Base-by-base conservation (phyloP, 2,797 vertebrate genomes). In the Sardinella longiceps region DNA sequence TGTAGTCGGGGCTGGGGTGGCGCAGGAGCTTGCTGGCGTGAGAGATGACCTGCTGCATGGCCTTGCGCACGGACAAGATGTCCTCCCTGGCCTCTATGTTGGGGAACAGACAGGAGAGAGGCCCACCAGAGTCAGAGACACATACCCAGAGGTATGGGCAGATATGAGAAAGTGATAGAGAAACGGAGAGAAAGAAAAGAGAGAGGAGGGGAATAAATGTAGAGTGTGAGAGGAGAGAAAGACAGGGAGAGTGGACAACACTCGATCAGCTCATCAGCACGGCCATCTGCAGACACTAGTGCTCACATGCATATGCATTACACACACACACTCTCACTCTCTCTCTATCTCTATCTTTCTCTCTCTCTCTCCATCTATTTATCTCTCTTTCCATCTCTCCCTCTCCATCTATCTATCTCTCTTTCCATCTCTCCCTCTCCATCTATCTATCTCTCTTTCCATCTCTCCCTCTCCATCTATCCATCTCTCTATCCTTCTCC, bases 21-120 rank as follows among this genome's bases (percentile, higher is more conserved):
- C 96, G 96, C 12, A 99, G 91, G 39, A 98, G 93, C 93, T 97
- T 98, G 93, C 97, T 97, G 88, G 97, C 96, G 85, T 97, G 97
- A 77, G 94, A 91, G 51, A 94, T 92, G 86, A 96, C 95, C 88
- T 98, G 97, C 80, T 95, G 96, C 87, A 99, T 94, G 66, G 89
- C 95, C 86, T 96, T 97, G 91, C 94, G 96, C 56, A 98, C 96
- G n/a, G 96, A 97, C 37, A 94, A 92, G 86, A 98, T 96, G 87
- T 96, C 96, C 93, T 99, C 98, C 18, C 92, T 7, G 2, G 90
- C 92, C 92, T 98, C 98, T 99, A 87, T 87, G 60, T 15, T 39
- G n/a, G 33, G 28, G 46, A 46, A 30, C n/a, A 23, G 51, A 6
- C 51, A 18, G 37, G 66, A 39, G n/a, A 11, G 18, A 23, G 60